These are phyloP conservation scores for Zaprionus vittiger DNA, from an alignment of 1,140 invertebrate species.

Conservation along the genomic window DNA sequence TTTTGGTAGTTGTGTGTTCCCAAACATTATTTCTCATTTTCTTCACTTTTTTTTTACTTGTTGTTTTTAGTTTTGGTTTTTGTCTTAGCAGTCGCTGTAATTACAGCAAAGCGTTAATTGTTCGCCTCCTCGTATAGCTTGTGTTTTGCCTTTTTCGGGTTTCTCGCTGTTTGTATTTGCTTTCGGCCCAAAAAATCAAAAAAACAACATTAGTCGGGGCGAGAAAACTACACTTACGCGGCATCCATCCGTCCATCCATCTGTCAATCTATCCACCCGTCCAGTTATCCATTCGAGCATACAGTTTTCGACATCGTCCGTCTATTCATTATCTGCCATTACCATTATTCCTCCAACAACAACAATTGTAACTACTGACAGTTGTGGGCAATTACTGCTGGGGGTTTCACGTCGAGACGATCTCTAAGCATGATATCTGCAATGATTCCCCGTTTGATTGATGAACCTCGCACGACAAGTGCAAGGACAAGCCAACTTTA, in stretches of 20 bases:
- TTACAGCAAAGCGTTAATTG: conserved; percentile 79
- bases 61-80: conserved; percentile 31
- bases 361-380: conserved; percentile 13
- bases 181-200: conserved; percentile 45
- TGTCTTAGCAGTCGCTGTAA: conserved; percentile 66
- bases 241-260: conserved; percentile 7
- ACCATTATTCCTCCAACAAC: conserved; percentile 43
- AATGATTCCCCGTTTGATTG: not conserved
- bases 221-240: conserved; percentile 81
- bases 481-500: not conserved
- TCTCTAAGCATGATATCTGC: conserved; percentile 8
- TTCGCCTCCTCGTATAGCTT: conserved; percentile 55
- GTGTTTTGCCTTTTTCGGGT: conserved; percentile 37
- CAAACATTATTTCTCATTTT: conserved; percentile 56
- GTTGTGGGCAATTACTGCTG: conserved; percentile 9
- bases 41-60: conserved; percentile 25
- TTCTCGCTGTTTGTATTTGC: conserved; percentile 67
- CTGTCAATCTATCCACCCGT: not conserved
- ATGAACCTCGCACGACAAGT: not conserved
- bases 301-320: conserved; percentile 23
- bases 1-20: conserved; percentile 57
- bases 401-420: not conserved
- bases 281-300: not conserved
- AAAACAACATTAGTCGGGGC: conserved; percentile 56
- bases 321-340: conserved; percentile 74